Evolutionary conservation across 2,797 vertebrate genomes (phyloP).

Genomic region (Babyrousa celebensis): DNA sequence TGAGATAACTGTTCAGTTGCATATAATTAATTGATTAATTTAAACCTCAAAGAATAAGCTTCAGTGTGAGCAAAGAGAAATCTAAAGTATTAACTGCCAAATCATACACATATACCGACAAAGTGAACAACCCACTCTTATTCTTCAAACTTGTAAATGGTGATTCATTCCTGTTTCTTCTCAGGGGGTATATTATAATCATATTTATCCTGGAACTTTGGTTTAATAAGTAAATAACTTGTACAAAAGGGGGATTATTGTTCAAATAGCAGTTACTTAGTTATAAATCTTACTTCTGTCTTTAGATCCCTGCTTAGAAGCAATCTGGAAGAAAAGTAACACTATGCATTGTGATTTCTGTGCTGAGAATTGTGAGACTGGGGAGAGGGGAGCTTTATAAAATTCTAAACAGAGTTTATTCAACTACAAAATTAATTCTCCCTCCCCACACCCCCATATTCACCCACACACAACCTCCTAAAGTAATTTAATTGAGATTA

Average conservation of each 20-base stretch:
- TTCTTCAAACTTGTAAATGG: conserved; percentile 57
- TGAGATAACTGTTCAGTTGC: conserved; percentile 58
- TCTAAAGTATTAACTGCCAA: conserved; percentile 73
- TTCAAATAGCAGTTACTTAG: conserved; percentile 65
- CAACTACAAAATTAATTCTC: conserved; percentile 76
- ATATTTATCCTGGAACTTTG: conserved; percentile 68
- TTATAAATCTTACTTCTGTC: conserved; percentile 55
- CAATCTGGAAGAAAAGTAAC: conserved; percentile 42
- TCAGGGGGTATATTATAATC: conserved; percentile 49
- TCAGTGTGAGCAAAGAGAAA: conserved; percentile 69
- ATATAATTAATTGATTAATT: conserved; percentile 79
- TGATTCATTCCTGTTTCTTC: conserved; percentile 47
- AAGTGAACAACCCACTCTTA: conserved; percentile 59
- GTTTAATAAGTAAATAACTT: conserved; percentile 72
- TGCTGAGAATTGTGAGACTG: neutral
- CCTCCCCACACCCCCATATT: neutral
- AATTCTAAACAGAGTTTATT: conserved; percentile 65
- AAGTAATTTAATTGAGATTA: conserved; percentile 68
- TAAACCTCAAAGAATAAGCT: conserved; percentile 73
- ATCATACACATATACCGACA: conserved; percentile 35
- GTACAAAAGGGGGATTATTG: conserved; percentile 35
- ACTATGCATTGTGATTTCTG: conserved; percentile 39
- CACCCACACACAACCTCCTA: conserved; percentile 33
- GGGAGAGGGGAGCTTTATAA: neutral
- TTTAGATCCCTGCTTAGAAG: conserved; percentile 67